Evolutionary conservation across 1,140 invertebrate genomes (phyloP).

Genomic region (Chionoecetes opilio): DNA sequence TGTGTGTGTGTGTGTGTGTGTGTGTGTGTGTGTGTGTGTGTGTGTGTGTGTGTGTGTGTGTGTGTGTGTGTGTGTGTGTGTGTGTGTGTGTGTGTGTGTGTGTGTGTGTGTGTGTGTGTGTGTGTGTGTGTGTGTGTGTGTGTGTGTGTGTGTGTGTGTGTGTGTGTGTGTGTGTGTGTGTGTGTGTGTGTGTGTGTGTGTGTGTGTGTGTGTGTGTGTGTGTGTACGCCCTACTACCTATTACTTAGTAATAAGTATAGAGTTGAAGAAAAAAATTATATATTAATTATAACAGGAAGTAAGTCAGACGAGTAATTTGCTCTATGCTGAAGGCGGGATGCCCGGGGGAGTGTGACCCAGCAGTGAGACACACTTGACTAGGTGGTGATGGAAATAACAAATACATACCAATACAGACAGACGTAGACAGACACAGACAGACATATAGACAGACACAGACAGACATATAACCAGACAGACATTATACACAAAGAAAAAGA

Average conservation of each 20-base stretch:
- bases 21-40: not conserved
- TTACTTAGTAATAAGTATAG: no score
- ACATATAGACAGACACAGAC: constrained; percentile 30
- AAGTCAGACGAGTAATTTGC: not conserved
- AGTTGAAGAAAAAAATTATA: not conserved
- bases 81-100: not conserved
- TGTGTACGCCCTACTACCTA: no score
- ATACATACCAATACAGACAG: not conserved
- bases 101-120: not conserved
- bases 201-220: not conserved
- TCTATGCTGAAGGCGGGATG: not conserved
- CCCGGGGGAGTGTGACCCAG: not conserved
- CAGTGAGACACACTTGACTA: not conserved
- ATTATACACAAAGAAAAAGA: constrained; percentile 24
- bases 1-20: not conserved
- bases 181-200: not conserved
- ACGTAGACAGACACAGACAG: constrained; percentile 35
- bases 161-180: constrained; percentile 7
- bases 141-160: no score
- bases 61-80: constrained; percentile 1
- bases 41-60: no score
- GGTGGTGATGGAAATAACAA: not conserved
- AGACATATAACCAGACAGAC: constrained; percentile 9
- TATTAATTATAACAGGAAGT: not conserved
- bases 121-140: not conserved